A percentile compares a stretch with the other conserved stretches of the same genome.
These are phyloP conservation scores for Ceratina calcarata DNA, from an alignment of 1,140 invertebrate species.

Conservation along the genomic window DNA sequence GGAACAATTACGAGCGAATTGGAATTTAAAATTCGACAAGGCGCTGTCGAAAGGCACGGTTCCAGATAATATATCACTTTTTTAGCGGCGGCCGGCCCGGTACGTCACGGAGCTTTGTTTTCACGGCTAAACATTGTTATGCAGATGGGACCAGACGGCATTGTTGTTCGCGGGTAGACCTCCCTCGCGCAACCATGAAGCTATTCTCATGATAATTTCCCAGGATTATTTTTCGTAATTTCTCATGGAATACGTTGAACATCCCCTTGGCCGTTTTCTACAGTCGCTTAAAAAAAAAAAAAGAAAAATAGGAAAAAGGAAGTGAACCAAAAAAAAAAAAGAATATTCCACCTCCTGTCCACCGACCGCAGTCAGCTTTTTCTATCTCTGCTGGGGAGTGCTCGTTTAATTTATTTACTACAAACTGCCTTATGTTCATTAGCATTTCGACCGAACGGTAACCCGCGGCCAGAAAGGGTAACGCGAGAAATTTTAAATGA, in stretches of 20 bases:
- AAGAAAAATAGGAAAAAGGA: not conserved
- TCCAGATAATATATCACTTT: conserved; percentile 54
- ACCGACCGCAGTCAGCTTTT: conserved; percentile 8
- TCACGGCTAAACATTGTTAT: conserved; percentile 75
- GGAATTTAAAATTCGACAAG: conserved; percentile 53
- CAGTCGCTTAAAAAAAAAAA: conserved; percentile 6
- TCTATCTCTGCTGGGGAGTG: conserved; percentile 25
- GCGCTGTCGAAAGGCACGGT: conserved; percentile 54
- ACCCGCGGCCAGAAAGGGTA: not conserved
- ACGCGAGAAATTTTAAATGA: conserved; percentile 3
- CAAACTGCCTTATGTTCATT: conserved; percentile 34
- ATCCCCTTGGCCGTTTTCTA: conserved; percentile 46
- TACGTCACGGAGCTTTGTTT: conserved; percentile 70
- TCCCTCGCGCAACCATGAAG: conserved; percentile 32
- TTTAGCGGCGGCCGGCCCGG: conserved; percentile 26
- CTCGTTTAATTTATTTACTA: conserved; percentile 39
- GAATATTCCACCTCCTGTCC: not conserved
- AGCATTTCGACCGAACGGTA: not conserved
- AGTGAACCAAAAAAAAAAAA: not conserved
- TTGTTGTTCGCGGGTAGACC: conserved; percentile 66
- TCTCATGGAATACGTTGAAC: conserved; percentile 63
- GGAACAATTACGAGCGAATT: conserved; percentile 40
- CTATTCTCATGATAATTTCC: conserved; percentile 74
- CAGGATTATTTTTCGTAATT: conserved; percentile 70
- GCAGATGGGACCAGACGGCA: conserved; percentile 72